Percentiles rank a stretch among this genome's conserved stretches.
phyloP scores from a whole-genome alignment of 2,113 vertebrate genomes.

The Gobiocypris rarus region DNA sequence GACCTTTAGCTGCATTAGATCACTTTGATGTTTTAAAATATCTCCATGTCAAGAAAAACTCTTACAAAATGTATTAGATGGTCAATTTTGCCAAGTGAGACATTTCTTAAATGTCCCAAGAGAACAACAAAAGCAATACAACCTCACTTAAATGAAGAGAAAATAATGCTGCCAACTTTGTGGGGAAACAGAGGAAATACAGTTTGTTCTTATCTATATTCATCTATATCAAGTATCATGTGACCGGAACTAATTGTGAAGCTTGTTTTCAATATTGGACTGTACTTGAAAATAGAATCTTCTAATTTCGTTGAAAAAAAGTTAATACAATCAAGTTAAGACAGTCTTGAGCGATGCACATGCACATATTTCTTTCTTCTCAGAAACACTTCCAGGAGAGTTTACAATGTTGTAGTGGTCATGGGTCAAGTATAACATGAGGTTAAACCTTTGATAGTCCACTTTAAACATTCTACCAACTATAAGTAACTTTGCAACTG shows the following conservation, averaged over 20 bases:
- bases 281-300: neutral
- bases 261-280: neutral
- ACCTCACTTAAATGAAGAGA: slow-evolving; percentile 21
- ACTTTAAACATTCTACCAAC: too few species aligned
- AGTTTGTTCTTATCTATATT: slow-evolving; percentile 4
- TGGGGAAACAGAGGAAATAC: slow-evolving; percentile 7
- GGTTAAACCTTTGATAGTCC: too few species aligned
- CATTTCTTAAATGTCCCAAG: slow-evolving; percentile 6
- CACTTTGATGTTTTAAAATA: neutral
- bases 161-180: slow-evolving; percentile 19
- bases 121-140: slow-evolving; percentile 12
- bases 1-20: neutral
- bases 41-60: neutral
- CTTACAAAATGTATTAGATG: neutral
- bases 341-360: too few species aligned
- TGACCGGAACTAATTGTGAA: neutral
- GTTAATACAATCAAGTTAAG: neutral
- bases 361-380: neutral
- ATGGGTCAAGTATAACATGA: neutral
- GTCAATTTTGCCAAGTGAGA: neutral
- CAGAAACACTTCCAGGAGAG: neutral
- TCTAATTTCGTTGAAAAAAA: neutral
- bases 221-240: neutral
- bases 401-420: neutral
- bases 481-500: too few species aligned